Percentiles rank a stretch among this genome's conserved stretches.
Conservation (phyloP, 2,113 vertebrate genomes). For the Hoplias malabaricus region DNA sequence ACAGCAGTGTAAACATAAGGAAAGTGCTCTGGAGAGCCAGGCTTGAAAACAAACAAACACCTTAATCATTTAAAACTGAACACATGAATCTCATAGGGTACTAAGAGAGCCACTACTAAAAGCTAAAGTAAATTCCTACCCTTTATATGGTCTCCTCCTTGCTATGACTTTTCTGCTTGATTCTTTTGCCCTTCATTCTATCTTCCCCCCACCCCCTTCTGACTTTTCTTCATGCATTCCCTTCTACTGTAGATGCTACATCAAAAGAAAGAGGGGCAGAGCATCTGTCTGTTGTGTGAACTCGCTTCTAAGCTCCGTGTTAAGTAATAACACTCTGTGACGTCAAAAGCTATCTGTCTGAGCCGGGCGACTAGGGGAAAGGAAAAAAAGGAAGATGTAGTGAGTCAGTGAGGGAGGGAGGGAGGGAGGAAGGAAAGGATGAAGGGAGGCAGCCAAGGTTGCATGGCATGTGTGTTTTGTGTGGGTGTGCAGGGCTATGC, state of each 20-base stretch:
- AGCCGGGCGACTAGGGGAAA: conserved; percentile 31
- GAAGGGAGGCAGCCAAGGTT: conserved; percentile 3
- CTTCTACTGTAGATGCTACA: conserved; percentile 52
- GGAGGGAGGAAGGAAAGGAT: no score
- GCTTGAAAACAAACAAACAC: neutral
- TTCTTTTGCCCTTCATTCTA: conserved; percentile 28
- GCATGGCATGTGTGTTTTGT: conserved; percentile 25
- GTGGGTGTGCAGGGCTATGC: conserved; percentile 39
- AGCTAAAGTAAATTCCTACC: conserved; percentile 8
- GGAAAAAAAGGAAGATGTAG: neutral
- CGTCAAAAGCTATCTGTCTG: conserved; percentile 68
- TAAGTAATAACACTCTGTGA: conserved; percentile 73
- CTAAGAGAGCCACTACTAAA: neutral
- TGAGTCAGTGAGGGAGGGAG: conserved; percentile 40
- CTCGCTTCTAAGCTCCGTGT: conserved; percentile 66
- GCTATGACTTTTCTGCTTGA: conserved; percentile 37
- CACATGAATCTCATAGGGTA: conserved; percentile 14
- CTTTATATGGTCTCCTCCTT: neutral
- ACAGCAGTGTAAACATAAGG: conserved; percentile 10
- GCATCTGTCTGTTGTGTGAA: conserved; percentile 69
- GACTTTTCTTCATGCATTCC: conserved; percentile 40
- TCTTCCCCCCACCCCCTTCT: conserved; percentile 25
- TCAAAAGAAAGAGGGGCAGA: conserved; percentile 62
- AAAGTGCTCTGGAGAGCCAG: neutral
- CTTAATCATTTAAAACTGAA: conserved; percentile 24